Conservation (phyloP, 2,797 vertebrate species). For the Lemur catta region DNA sequence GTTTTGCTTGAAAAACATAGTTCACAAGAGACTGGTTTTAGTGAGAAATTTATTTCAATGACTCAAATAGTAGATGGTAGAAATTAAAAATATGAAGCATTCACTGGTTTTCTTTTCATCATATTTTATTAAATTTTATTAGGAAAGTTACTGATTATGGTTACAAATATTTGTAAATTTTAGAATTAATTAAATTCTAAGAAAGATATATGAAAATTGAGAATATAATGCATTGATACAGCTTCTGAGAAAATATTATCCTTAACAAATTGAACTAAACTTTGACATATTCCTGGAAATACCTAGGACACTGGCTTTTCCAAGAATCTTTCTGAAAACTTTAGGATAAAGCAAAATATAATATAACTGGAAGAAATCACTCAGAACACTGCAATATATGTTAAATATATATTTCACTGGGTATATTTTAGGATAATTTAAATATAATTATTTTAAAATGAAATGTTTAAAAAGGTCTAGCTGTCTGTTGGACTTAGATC, state of each 20-base stretch:
- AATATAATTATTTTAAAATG: slow-evolving; percentile 46
- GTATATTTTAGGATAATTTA: slow-evolving; percentile 51
- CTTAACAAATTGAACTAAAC: slow-evolving; percentile 13
- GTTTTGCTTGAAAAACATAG: background rate
- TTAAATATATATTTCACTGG: background rate
- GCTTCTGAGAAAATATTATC: slow-evolving; percentile 15
- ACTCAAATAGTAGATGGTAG: background rate
- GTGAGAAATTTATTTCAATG: background rate
- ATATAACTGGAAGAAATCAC: background rate
- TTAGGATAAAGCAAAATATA: background rate
- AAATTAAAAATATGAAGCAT: background rate
- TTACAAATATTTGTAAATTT: background rate
- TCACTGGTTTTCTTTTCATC: background rate
- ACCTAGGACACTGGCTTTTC: background rate
- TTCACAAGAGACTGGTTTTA: background rate
- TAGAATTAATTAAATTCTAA: background rate
- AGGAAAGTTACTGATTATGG: background rate
- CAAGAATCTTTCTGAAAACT: background rate
- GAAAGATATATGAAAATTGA: background rate
- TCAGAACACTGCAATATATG: background rate
- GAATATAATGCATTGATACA: background rate
- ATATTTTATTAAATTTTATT: background rate
- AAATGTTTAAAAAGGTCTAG: slow-evolving; percentile 11
- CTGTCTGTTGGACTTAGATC: slow-evolving; percentile 32
- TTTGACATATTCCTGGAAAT: background rate